Conservation (phyloP, 2,113 vertebrate genomes). For the Aplodontia rufa region DNA sequence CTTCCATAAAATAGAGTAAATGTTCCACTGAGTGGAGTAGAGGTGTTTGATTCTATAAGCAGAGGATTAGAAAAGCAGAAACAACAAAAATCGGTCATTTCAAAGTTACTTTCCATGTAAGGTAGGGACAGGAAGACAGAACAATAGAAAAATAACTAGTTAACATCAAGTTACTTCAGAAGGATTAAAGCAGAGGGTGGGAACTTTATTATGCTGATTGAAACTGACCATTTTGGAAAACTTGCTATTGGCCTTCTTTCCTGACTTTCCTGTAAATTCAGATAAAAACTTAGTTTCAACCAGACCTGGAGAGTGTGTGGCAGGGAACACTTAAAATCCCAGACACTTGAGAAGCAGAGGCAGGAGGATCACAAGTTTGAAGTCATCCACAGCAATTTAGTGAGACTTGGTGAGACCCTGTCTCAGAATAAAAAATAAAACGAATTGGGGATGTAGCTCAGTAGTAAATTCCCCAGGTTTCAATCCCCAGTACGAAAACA, state of each 20-base stretch:
- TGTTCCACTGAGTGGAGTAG: background rate
- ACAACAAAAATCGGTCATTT: background rate
- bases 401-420: no score
- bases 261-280: background rate
- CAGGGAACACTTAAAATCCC: no score
- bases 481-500: no score
- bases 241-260: background rate
- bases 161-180: background rate
- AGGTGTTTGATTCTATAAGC: background rate
- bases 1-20: background rate
- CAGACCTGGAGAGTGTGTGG: no score
- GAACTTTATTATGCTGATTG: no score
- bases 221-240: background rate
- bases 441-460: no score
- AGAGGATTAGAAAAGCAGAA: background rate
- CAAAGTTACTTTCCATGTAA: background rate
- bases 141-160: background rate
- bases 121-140: background rate
- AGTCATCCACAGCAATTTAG: no score
- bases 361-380: no score
- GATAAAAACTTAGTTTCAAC: no score
- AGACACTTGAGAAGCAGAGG: no score
- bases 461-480: no score
- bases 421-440: no score
- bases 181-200: background rate